Conservation (phyloP, 2,888 invertebrate genomes). For the Drosophila affinis region DNA sequence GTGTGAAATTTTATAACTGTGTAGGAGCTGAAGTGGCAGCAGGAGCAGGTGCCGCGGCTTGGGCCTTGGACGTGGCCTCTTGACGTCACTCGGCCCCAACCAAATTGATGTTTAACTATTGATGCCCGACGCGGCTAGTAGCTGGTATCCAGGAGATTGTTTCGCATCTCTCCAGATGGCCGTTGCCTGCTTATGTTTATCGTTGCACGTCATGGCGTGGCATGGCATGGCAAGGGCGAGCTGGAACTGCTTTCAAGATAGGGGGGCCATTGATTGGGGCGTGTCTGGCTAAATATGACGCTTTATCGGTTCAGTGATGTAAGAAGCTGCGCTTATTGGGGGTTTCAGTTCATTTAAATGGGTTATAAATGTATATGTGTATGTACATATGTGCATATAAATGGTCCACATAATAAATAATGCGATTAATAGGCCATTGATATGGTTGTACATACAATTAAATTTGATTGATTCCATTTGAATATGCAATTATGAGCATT, state of each 20-base stretch:
- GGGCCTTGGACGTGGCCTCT: constrained; percentile 31
- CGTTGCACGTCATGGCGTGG: constrained; percentile 33
- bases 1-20: constrained; percentile 54
- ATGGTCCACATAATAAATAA: constrained; percentile 2
- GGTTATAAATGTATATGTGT: too few relatives aligned
- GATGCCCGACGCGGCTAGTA: constrained; percentile 37
- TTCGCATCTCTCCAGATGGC: constrained; percentile 20
- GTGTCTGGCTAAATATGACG: constrained; percentile 35
- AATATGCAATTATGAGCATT: background rate
- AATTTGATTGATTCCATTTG: background rate
- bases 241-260: background rate
- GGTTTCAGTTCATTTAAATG: background rate
- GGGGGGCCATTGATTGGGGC: constrained; percentile 27
- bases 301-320: constrained; percentile 38
- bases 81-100: constrained; percentile 65
- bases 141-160: constrained; percentile 16
- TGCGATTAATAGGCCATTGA: background rate
- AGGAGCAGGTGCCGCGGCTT: constrained; percentile 52
- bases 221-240: constrained; percentile 13
- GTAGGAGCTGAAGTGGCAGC: constrained; percentile 39
- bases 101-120: constrained; percentile 61
- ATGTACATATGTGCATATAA: background rate
- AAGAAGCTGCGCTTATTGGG: constrained; percentile 11
- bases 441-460: background rate
- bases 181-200: constrained; percentile 60